Percentiles rank a stretch among this genome's conserved stretches.
Evolutionary conservation across 1,140 invertebrate species (phyloP).

Genomic region (Cheumatopsyche charites): DNA sequence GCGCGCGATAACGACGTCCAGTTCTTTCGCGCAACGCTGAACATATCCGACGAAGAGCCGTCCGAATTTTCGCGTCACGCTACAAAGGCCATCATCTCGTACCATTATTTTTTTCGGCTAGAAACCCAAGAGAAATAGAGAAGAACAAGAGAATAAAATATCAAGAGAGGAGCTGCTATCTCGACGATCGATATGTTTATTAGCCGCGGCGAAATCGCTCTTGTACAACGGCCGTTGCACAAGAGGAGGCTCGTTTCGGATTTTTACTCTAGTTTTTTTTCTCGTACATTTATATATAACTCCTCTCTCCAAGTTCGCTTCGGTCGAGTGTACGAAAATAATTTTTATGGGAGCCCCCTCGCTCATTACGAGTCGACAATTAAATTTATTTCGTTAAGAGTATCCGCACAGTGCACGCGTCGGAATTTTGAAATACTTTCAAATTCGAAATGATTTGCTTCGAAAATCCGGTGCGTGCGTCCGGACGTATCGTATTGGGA

Average conservation of each 20-base stretch:
- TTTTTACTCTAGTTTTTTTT: too few relatives aligned
- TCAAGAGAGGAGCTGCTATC: not conserved
- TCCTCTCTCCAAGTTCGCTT: too few relatives aligned
- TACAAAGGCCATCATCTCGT: slow-evolving; percentile 8
- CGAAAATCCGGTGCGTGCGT: not conserved
- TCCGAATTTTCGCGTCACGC: slow-evolving; percentile 10
- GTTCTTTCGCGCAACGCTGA: slow-evolving; percentile 14
- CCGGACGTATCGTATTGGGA: not conserved
- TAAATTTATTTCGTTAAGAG: slow-evolving; percentile 10
- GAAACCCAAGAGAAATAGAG: not conserved
- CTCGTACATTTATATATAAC: too few relatives aligned
- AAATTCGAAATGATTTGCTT: not conserved
- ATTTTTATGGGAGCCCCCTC: not conserved
- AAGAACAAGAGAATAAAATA: too few relatives aligned
- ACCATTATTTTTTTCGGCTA: not conserved
- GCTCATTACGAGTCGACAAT: slow-evolving; percentile 8
- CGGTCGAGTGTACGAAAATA: slow-evolving; percentile 7
- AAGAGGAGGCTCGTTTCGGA: too few relatives aligned
- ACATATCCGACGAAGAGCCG: not conserved
- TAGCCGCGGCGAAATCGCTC: not conserved
- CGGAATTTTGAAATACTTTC: too few relatives aligned
- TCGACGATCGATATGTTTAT: slow-evolving; percentile 12
- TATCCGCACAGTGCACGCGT: too few relatives aligned
- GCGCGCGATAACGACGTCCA: slow-evolving; percentile 19
- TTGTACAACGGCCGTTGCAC: not conserved